Base-by-base conservation (phyloP, 1,140 invertebrate species). In the Propsilocerus akamusi region DNA sequence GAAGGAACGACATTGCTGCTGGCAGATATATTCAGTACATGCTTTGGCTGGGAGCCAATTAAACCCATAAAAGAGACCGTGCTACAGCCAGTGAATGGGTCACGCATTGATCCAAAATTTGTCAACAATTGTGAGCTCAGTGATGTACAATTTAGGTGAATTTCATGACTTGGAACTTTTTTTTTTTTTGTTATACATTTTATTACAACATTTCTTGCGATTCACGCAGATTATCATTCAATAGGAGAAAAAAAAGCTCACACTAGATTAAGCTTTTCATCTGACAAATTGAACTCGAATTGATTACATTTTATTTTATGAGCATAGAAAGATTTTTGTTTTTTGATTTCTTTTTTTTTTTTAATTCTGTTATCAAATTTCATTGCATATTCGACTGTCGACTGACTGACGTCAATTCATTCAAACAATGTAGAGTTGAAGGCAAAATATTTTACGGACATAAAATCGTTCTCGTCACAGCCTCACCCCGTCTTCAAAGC, bases 381-480 rank as follows among this genome's bases (percentile, higher is more conserved):
- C n/a, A n/a, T n/a, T n/a, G n/a, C n/a, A 32, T 11, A 32, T 32
- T 11, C n/a, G 30, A 32, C 10, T 32, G 30, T 11, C 30, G n/a
- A n/a, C n/a, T n/a, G n/a, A n/a, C n/a, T n/a, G n/a, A n/a, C n/a
- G n/a, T n/a, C n/a, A n/a, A 48, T 25, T 23, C 22, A 37, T 26
- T 32, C 30, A 4, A 48, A 7, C 52, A 25, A 60, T 59, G 17
- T 53, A 74, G 86, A 58, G 87, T 94, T 8, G 88, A 92, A 67
- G 86, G 86, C 1, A 74, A 85, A 49, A 73, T 92, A n/a, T 93
- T 94, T 65, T 93, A 92, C 64, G 89, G 87, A 1, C 90, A 94
- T 63, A 92, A 91, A 71, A 92, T 93, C 49, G 86, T 94, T 25
- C 69, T 94, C 25, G 85, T 93, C 22, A 93, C 88, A 10, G 87